phyloP scores from a whole-genome alignment of 2,113 vertebrate species.

The Balaenoptera acutorostrata region DNA sequence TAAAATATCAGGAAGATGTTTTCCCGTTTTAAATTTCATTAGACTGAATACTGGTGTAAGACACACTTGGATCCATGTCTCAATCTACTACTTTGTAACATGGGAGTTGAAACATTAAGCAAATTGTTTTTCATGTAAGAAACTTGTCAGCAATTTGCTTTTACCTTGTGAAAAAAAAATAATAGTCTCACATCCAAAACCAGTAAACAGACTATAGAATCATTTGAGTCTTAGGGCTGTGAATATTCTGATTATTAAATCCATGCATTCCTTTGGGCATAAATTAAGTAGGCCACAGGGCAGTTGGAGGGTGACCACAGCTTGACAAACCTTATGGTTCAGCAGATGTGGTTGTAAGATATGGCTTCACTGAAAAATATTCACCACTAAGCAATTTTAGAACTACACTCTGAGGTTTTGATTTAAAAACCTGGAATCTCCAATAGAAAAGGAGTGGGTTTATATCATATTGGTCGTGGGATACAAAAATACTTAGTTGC shows the following conservation, averaged over 20 bases:
- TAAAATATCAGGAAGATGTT: constrained; percentile 27
- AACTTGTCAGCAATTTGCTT: constrained; percentile 22
- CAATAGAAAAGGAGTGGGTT: constrained; percentile 20
- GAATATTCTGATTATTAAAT: not conserved
- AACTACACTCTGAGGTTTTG: constrained; percentile 39
- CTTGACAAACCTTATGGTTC: constrained; percentile 23
- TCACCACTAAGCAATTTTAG: constrained; percentile 49
- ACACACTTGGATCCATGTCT: not conserved
- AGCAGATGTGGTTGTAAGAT: constrained; percentile 63
- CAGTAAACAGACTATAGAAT: not conserved
- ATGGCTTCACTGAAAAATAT: constrained; percentile 42
- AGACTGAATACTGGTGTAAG: not conserved
- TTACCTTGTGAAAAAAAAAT: not conserved
- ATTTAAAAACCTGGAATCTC: constrained; percentile 40
- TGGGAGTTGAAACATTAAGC: not conserved
- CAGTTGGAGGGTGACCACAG: constrained; percentile 36
- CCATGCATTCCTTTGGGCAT: constrained; percentile 32
- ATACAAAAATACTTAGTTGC: constrained; percentile 30
- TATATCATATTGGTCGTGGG: not conserved
- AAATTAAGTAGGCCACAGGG: constrained; percentile 18
- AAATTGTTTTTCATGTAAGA: constrained; percentile 6
- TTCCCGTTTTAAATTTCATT: constrained; percentile 7
- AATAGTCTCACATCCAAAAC: not conserved
- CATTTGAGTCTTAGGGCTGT: not conserved
- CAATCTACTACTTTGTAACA: not conserved